Evolutionary conservation across 1,140 invertebrate species (phyloP).

Genomic region (Zaprionus camerounensis): DNA sequence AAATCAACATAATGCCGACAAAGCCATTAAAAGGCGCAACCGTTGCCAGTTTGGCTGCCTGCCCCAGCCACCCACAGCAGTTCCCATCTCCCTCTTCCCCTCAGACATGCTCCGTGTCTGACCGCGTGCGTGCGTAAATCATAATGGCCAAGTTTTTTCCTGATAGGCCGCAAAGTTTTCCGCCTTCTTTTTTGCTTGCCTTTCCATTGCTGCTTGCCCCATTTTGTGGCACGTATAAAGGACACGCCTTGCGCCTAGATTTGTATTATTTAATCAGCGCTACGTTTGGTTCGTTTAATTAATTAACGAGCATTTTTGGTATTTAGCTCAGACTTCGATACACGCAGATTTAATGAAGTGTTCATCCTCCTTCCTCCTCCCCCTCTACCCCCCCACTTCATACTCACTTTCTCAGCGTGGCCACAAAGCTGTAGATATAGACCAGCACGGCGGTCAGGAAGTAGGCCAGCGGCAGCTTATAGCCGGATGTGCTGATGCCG

Average conservation of each 20-base stretch:
- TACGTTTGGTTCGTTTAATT: slow-evolving; percentile 65
- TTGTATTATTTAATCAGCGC: slow-evolving; percentile 80
- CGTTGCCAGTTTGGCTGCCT: slow-evolving; percentile 33
- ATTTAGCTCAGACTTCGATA: slow-evolving; percentile 68
- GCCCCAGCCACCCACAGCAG: slow-evolving; percentile 14
- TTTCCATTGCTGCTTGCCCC: not conserved
- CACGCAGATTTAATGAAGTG: slow-evolving; percentile 70
- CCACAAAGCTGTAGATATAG: slow-evolving; percentile 97
- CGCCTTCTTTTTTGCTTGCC: slow-evolving; percentile 10
- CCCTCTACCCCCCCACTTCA: not conserved
- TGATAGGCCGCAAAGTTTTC: slow-evolving; percentile 36
- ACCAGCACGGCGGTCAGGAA: slow-evolving; percentile 94
- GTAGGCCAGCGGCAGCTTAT: slow-evolving; percentile 96
- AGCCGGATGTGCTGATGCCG: slow-evolving; percentile 87
- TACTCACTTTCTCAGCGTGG: slow-evolving; percentile 95
- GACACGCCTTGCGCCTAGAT: slow-evolving; percentile 67
- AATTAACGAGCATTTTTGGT: slow-evolving; percentile 72
- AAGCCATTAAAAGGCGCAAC: slow-evolving; percentile 74
- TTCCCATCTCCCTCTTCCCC: no score
- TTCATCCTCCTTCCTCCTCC: not conserved
- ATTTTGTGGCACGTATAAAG: slow-evolving; percentile 7
- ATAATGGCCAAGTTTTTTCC: slow-evolving; percentile 65
- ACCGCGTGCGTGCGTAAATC: slow-evolving; percentile 74
- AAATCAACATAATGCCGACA: slow-evolving; percentile 82
- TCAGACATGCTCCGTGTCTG: slow-evolving; percentile 29